Evolutionary conservation across 2,797 vertebrate genomes (phyloP), one percentile per base, ranked within the genome.

Genomic region (Masticophis lateralis): DNA sequence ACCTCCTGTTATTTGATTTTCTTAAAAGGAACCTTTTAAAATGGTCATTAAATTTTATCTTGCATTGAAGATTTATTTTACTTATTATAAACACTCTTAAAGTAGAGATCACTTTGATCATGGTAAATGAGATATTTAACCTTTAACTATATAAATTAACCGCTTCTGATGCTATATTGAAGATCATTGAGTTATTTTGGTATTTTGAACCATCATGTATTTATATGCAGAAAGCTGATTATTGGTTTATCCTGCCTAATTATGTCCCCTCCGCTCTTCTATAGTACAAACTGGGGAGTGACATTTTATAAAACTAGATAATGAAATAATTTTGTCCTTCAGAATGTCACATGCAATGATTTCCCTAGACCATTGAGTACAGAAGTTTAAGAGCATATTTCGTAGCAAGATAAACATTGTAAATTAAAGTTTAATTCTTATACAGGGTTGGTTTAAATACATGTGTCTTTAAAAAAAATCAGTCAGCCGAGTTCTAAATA

Each of bases 41-140:
- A 94, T 92, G 87, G 63, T 96, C 95, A 93, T 95, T 96, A 96
- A 43, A 13, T 94, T 96, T 96, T 94, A 86, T 91, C 92, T 93
- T 93, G 2, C 90, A 69, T 93, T 95, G 61, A 90, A 96, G 93
- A 93, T 95, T 93, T 95, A 93, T 95, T 96, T 95, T 94, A 32
- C 18, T 94, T 94, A 96, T 88, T 92, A 55, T 95, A 95, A 94
- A 90, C 93, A 93, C 94, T 93, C 92, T 94, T 86, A 95, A 94
- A 94, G 90, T 93, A 91, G 47, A 89, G 91, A 94, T n/a, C 32
- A 3, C 6, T 94, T 94, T 9, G 60, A 91, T 86, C 0, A 1
- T 93, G 95, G 91, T 90, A 60, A 94, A 63, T 93, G 90, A 94
- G 93, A 79, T 59, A 90, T 94, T 96, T 97, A 97, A 94, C 91